These are phyloP conservation scores for Cyrtonyx montezumae DNA, from an alignment of 2,113 vertebrate genomes.

Conservation along the genomic window DNA sequence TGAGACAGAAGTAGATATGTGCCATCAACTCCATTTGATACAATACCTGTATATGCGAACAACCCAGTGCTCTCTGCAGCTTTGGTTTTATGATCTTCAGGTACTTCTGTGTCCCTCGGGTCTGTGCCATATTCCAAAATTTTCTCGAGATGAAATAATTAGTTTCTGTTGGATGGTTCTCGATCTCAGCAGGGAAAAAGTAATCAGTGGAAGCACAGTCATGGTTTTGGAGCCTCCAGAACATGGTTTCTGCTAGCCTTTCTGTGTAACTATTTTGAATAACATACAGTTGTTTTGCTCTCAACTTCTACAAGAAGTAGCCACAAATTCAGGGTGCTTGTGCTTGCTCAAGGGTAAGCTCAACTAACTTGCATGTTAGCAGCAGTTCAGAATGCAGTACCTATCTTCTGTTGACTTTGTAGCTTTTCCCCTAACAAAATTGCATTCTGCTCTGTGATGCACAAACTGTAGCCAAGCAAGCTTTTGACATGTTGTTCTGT, in stretches of 20 bases:
- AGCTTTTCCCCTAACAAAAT: background rate
- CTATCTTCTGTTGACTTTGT: fast-evolving
- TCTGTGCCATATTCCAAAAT: background rate
- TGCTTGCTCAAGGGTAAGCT: background rate
- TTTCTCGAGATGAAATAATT: slow-evolving; percentile 48
- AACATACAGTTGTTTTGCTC: background rate
- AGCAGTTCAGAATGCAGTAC: background rate
- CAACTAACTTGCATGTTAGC: background rate
- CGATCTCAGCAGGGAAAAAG: background rate
- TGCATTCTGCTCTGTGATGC: fast-evolving
- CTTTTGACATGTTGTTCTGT: background rate
- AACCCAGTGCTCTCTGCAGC: slow-evolving; percentile 33
- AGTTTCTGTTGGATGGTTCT: fast-evolving
- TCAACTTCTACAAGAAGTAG: background rate
- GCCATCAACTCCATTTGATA: background rate
- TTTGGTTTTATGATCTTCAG: background rate
- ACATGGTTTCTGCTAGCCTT: background rate
- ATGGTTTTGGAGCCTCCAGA: background rate
- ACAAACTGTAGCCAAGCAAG: background rate
- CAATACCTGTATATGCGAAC: slow-evolving; percentile 34
- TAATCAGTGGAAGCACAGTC: background rate
- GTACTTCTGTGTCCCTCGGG: background rate
- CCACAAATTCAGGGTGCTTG: background rate
- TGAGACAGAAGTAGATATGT: background rate
- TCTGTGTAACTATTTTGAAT: background rate